These are phyloP conservation scores for Danio choprae DNA, from an alignment of 2,797 vertebrate genomes.

Conservation along the genomic window DNA sequence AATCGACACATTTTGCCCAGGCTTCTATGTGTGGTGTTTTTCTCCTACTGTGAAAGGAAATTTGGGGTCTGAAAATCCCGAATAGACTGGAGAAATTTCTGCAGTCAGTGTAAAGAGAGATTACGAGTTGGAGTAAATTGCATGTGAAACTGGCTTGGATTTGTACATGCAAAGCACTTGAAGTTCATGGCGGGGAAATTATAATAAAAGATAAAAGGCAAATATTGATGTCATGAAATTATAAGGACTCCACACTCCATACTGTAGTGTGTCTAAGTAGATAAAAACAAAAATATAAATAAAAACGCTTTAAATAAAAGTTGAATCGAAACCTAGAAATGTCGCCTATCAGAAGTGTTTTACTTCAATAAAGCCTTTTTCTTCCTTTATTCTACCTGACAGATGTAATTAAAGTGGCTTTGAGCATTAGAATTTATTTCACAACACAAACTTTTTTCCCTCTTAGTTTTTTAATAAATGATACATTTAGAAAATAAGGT, in stretches of 20 bases:
- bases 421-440: neutral
- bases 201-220: slow-evolving; percentile 40
- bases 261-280: neutral
- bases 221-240: slow-evolving; percentile 42
- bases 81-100: neutral
- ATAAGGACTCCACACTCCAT: slow-evolving; percentile 5
- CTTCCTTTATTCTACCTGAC: neutral
- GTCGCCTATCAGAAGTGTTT: neutral
- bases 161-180: neutral
- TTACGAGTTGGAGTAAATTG: slow-evolving; percentile 37
- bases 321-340: slow-evolving; percentile 14
- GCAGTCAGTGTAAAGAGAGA: slow-evolving; percentile 7
- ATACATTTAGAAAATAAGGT: too few relatives aligned
- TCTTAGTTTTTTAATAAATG: too few relatives aligned
- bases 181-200: slow-evolving; percentile 14
- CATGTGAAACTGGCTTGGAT: slow-evolving; percentile 3
- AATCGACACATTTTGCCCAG: slow-evolving; percentile 53
- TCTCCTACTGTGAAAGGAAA: neutral
- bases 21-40: neutral
- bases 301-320: slow-evolving; percentile 3
- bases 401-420: neutral
- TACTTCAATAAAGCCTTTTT: slow-evolving; percentile 2
- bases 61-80: neutral
- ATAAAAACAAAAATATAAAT: neutral
- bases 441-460: too few relatives aligned